These are phyloP conservation scores for Myopa testacea DNA, from an alignment of 2,888 invertebrate species.

Conservation along the genomic window DNA sequence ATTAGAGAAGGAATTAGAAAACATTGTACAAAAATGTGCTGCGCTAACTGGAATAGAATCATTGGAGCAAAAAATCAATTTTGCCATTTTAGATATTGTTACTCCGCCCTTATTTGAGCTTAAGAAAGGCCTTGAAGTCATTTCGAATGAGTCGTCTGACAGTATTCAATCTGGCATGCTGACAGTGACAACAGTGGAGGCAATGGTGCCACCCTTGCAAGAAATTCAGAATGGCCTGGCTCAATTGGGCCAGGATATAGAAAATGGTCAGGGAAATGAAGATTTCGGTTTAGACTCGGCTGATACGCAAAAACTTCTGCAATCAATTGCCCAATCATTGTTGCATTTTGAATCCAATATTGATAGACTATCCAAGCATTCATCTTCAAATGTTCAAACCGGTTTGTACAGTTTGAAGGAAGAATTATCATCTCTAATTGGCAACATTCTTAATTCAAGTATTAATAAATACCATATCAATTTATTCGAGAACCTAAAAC, in stretches of 20 bases:
- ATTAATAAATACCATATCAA: slow-evolving; percentile 66
- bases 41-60: slow-evolving; percentile 58
- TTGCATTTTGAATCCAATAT: slow-evolving; percentile 68
- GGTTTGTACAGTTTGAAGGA: slow-evolving; percentile 69
- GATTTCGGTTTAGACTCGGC: slow-evolving; percentile 62
- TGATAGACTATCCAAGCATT: slow-evolving; percentile 56
- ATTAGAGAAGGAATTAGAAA: slow-evolving; percentile 58
- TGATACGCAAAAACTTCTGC: slow-evolving; percentile 66
- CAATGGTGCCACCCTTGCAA: slow-evolving; percentile 72
- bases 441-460: slow-evolving; percentile 71
- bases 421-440: slow-evolving; percentile 71
- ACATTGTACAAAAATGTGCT: slow-evolving; percentile 59
- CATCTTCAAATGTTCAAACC: slow-evolving; percentile 57
- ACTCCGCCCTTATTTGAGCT: slow-evolving; percentile 75
- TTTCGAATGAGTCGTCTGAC: slow-evolving; percentile 61
- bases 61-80: slow-evolving; percentile 69
- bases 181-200: slow-evolving; percentile 68
- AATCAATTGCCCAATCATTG: slow-evolving; percentile 67
- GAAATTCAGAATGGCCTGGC: slow-evolving; percentile 72
- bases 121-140: slow-evolving; percentile 72
- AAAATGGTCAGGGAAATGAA: slow-evolving; percentile 62
- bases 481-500: slow-evolving; percentile 70
- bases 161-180: slow-evolving; percentile 64
- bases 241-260: slow-evolving; percentile 68
- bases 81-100: slow-evolving; percentile 75